Percentiles rank a stretch among this genome's conserved stretches.
Conservation (phyloP, 2,888 invertebrate genomes). For the Itoplectis maculator region DNA sequence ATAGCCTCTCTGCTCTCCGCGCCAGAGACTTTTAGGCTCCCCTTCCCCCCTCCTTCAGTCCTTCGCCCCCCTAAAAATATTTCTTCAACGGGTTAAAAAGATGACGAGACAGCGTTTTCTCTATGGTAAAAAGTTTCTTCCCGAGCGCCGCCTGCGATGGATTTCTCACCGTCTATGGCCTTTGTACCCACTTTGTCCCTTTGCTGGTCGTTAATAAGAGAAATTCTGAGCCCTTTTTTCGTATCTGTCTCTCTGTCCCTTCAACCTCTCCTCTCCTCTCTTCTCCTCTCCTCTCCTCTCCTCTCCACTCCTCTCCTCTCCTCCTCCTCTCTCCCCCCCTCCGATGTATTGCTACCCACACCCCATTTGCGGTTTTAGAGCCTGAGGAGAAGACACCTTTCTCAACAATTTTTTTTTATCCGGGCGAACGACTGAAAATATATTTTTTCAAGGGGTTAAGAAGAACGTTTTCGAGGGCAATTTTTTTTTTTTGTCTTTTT, state of each 20-base stretch:
- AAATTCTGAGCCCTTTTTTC: no score
- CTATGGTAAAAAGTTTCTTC: constrained; percentile 25
- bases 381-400: background rate
- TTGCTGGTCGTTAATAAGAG: no score
- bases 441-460: no score
- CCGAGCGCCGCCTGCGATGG: background rate
- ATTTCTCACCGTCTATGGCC: background rate
- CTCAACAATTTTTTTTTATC: constrained; percentile 3
- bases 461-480: no score
- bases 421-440: no score
- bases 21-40: constrained; percentile 11
- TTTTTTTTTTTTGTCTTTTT: no score
- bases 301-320: no score
- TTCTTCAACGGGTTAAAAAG: constrained; percentile 51
- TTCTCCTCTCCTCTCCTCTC: no score
- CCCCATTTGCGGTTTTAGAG: background rate
- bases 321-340: no score
- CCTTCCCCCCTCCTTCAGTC: background rate
- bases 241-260: no score
- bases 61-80: constrained; percentile 16
- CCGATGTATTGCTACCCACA: no score
- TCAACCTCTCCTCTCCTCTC: no score
- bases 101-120: constrained; percentile 13
- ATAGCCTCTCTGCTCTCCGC: constrained; percentile 69
- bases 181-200: background rate